Percentiles rank a stretch among this genome's conserved stretches.
These are phyloP conservation scores for Oenanthe oenanthe DNA, from an alignment of 2,113 vertebrate genomes.

Conservation along the genomic window DNA sequence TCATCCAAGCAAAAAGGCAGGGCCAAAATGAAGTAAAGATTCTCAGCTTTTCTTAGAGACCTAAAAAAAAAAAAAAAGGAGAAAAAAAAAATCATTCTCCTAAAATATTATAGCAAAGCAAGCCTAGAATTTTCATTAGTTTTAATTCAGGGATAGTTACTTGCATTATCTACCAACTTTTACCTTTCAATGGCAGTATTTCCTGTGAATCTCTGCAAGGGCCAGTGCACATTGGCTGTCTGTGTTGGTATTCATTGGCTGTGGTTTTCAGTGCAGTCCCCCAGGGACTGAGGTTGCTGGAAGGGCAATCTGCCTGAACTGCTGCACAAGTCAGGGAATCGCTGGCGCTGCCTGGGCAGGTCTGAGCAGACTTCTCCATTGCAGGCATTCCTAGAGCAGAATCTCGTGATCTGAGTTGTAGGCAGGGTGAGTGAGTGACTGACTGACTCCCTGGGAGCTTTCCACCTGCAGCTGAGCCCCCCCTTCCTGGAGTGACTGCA, in stretches of 20 bases:
- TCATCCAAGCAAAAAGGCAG: not conserved
- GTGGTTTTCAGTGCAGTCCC: not conserved
- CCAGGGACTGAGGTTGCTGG: not conserved
- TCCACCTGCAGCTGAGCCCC: not conserved
- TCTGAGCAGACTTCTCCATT: not conserved
- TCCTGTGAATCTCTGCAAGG: not conserved
- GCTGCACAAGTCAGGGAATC: not conserved
- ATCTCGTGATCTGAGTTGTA: not conserved
- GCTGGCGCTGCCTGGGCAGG: not conserved
- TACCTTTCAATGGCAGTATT: not conserved
- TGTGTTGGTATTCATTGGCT: not conserved
- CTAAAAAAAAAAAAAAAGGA: not conserved
- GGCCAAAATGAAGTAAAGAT: not conserved
- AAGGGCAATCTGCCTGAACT: not conserved
- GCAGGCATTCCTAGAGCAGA: slow-evolving; percentile 1
- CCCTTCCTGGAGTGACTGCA: rapidly evolving
- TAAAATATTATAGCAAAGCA: not conserved
- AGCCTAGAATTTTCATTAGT: not conserved
- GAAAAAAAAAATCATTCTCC: rapidly evolving
- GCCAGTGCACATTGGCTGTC: not conserved
- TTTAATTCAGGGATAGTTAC: not conserved
- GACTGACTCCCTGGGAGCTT: not conserved
- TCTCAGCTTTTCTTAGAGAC: not conserved
- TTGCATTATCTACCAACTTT: not conserved
- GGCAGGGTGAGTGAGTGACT: not conserved